Evolutionary conservation across 2,113 vertebrate species (phyloP), one percentile per base, ranked within the genome.

Genomic region (Micronycteris hirsuta): DNA sequence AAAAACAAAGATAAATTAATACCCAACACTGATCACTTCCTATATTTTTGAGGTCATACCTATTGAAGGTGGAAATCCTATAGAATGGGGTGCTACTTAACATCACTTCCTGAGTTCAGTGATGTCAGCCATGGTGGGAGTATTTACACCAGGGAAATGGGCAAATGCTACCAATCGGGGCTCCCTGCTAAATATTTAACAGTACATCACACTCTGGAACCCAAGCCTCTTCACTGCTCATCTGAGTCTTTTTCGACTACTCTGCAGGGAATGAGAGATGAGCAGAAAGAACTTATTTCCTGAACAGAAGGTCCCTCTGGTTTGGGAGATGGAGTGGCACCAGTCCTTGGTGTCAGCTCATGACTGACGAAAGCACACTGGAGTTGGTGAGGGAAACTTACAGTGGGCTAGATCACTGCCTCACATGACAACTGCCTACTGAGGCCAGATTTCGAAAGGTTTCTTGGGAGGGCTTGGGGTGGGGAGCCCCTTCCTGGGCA

Each of bases 401-500:
- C 16, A 1, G 3, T 0, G 36, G 36, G 31, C 63, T 17, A 2
- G 65, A 71, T 3, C n/a, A 3, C n/a, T 4, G 68, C 36, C 4
- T 31, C 54, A 0, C 3, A 2, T 1, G 74, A 31, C 63, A 22
- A 12, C 24, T 13, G 88, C 54, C 67, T 41, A 0, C 28, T 1
- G 1, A 33, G 54, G 6, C n/a, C 36, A 16, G 49, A 10, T 43
- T 71, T 77, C 22, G 16, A 68, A 33, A 15, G 10, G 47, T 20
- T n/a, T 67, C 76, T 45, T 4, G 22, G 47, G 77, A 24, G 56
- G 8, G 15, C 16, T 2, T 10, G 68, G 20, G 28, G 73, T n/a
- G 12, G n/a, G n/a, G 8, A 0, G 19, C 43, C 85, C 45, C 1
- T 6, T 45, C 33, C 76, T 94, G 97, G 97, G 96, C 91, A 97